Conservation (phyloP, 2,113 vertebrate genomes). For the Hippolais icterina region DNA sequence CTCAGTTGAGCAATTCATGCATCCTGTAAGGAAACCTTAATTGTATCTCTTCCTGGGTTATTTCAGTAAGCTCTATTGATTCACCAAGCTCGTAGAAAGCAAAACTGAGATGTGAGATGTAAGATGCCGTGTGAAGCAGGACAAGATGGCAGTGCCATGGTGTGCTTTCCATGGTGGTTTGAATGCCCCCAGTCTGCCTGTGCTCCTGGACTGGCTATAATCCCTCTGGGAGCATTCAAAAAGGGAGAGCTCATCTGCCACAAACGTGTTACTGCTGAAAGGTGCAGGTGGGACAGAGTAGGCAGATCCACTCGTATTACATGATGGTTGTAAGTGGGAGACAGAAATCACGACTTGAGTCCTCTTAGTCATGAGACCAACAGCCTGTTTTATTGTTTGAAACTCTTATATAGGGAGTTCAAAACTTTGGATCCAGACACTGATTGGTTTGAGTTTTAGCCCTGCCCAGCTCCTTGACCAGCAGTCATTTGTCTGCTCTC, state of each 20-base stretch:
- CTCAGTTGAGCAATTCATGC: background rate
- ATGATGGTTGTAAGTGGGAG: background rate
- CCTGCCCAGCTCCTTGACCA: background rate
- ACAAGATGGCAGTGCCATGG: background rate
- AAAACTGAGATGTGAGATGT: background rate
- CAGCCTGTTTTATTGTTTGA: background rate
- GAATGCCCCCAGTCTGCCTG: background rate
- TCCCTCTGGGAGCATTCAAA: background rate
- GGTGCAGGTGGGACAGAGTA: background rate
- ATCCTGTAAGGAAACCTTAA: background rate
- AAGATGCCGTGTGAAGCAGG: accelerated
- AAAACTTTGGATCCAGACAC: background rate
- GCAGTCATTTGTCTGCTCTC: background rate
- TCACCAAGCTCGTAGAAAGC: background rate
- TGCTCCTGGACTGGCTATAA: background rate
- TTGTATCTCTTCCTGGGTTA: background rate
- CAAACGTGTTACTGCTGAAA: background rate
- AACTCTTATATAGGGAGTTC: background rate
- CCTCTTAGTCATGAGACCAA: background rate
- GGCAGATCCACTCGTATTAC: accelerated
- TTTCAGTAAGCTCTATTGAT: background rate
- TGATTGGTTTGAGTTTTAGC: background rate
- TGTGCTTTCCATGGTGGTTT: background rate
- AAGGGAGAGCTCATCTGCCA: background rate
- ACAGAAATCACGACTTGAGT: background rate